Conservation (phyloP, 2,888 invertebrate species). For the Drosophila pegasa region DNA sequence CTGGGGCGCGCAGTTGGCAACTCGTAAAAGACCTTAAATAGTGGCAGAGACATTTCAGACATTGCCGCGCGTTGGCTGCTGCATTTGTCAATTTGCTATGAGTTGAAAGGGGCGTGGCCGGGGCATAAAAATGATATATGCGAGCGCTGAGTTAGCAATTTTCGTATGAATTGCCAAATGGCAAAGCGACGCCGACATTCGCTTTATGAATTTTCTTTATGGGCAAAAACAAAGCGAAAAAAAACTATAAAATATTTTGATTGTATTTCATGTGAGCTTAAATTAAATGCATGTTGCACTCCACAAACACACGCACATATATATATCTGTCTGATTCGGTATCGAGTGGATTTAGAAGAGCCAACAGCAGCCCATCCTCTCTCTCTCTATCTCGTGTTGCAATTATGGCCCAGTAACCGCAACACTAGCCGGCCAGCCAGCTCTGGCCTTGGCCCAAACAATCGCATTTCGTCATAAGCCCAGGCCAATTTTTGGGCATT, state of each 20-base stretch:
- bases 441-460: conserved; percentile 40
- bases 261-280: conserved; percentile 55
- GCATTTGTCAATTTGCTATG: conserved; percentile 79
- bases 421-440: conserved; percentile 20
- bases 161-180: conserved; percentile 76
- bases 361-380: background rate
- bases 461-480: conserved; percentile 34
- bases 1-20: conserved; percentile 39
- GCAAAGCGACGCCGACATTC: conserved; percentile 48
- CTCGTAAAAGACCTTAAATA: conserved; percentile 74
- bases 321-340: conserved; percentile 25
- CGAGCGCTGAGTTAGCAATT: conserved; percentile 79
- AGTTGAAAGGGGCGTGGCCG: conserved; percentile 77
- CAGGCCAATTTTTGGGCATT: conserved; percentile 57
- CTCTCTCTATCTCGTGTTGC: conserved; percentile 32
- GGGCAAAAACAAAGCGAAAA: conserved; percentile 35
- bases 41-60: conserved; percentile 79
- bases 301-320: conserved; percentile 21
- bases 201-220: conserved; percentile 71
- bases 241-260: conserved; percentile 66
- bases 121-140: conserved; percentile 78
- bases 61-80: conserved; percentile 52
- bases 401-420: conserved; percentile 61
- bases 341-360: conserved; percentile 42
- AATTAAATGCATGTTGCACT: conserved; percentile 72